Evolutionary conservation across 2,113 vertebrate genomes (phyloP), one percentile per base, ranked within the genome.

Genomic region (Brachyhypopomus occidentalis): DNA sequence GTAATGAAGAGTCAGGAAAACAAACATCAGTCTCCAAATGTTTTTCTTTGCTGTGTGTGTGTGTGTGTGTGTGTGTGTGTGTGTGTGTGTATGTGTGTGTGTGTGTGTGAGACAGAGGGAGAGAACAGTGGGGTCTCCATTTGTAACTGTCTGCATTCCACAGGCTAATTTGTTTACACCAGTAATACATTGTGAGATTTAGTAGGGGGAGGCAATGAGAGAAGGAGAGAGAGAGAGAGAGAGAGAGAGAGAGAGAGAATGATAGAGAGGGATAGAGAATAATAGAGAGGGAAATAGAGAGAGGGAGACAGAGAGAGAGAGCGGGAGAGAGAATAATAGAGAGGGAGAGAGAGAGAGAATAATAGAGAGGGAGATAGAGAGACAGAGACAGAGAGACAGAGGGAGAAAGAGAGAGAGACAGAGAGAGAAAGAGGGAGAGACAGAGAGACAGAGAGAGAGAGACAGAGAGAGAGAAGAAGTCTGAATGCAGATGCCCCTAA

Each of bases 91-190:
- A 27, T n/a, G 27, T 36, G 55, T 59, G 2, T 60, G n/a, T 60
- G 59, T 20, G 59, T 22, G 6, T 63, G 60, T 63, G 22, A 63
- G 7, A 19, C 2, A 8, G 8, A 45, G 20, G 2, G 16, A n/a
- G n/a, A 9, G 22, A 2, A 59, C 27, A 74, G 55, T 74, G 30
- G 72, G 62, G 45, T 67, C 71, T 79, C 72, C 55, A 83, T 79
- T 79, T 73, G 62, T 74, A 67, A 59, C 60, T 45, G 69, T 83
- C 56, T 79, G 22, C 72, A 69, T 55, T 75, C 45, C 45, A 56
- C 34, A 73, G 62, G 55, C 62, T 75, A 83, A 78, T 75, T 83
- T 75, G 71, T 79, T 72, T 62, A 79, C 55, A 79, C 67, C 72
- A 70, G 45, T 63, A 60, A 75, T 34, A 75, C 25, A 72, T 17